phyloP scores from a whole-genome alignment of 2,888 invertebrate species.

The Hypercompe scribonia region DNA sequence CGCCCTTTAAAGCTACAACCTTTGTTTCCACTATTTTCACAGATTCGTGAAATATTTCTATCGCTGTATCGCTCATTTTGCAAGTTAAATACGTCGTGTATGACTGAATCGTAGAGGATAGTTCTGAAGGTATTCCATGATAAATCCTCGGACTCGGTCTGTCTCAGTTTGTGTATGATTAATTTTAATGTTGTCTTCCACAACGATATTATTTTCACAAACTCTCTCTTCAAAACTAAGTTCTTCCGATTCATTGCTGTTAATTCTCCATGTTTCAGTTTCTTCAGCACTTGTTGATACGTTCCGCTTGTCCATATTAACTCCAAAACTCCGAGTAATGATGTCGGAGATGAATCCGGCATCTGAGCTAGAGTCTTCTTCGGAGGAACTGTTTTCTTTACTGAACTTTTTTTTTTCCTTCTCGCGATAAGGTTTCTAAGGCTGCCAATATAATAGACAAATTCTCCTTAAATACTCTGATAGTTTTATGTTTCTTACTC shows the following conservation, averaged over 20 bases:
- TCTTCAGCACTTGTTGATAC: no score
- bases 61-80: no score
- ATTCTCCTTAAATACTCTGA: conserved; percentile 43
- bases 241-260: not conserved
- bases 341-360: no score
- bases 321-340: no score
- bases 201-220: not conserved
- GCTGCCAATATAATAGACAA: conserved; percentile 27
- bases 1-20: no score
- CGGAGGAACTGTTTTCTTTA: no score
- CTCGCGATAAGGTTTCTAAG: conserved; percentile 39
- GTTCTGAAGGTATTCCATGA: conserved; percentile 48
- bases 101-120: conserved; percentile 44
- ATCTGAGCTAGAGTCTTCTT: no score
- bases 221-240: not conserved
- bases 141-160: conserved; percentile 38
- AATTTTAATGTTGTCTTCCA: conserved; percentile 15
- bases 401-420: conserved; percentile 23
- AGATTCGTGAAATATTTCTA: no score
- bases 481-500: conserved; percentile 5
- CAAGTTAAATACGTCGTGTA: conserved; percentile 49
- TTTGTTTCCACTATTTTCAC: no score
- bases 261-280: no score
- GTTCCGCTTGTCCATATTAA: no score
- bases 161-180: conserved; percentile 38